Evolutionary conservation across 2,888 invertebrate species (phyloP).

Genomic region (Tromatobia lineatoria): DNA sequence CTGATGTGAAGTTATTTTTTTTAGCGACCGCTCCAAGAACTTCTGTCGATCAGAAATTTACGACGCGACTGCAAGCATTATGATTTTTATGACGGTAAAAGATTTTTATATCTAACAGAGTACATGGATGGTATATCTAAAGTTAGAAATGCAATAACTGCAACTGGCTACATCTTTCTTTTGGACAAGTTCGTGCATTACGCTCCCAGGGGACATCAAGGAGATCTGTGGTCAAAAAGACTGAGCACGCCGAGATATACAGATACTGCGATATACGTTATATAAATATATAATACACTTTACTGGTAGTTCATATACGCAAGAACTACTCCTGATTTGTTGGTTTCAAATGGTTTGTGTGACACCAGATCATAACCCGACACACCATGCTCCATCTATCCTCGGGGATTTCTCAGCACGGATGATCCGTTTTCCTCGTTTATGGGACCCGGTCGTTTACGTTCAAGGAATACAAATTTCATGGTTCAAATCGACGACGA

Average conservation of each 20-base stretch:
- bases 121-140: not conserved
- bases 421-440: slow-evolving; percentile 18
- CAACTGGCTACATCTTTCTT: too few species aligned
- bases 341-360: slow-evolving; percentile 11
- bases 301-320: not conserved
- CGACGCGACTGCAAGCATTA: not conserved
- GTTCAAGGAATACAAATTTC: slow-evolving; percentile 31
- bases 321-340: slow-evolving; percentile 18
- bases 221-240: not conserved
- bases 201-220: not conserved
- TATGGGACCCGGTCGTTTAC: not conserved
- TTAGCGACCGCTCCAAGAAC: too few species aligned
- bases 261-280: not conserved
- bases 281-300: not conserved
- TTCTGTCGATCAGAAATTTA: not conserved
- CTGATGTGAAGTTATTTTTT: not conserved
- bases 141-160: not conserved
- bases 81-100: not conserved
- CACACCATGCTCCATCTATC: slow-evolving; percentile 13
- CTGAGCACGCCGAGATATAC: slow-evolving; percentile 3
- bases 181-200: not conserved
- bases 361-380: slow-evolving; percentile 2
- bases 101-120: not conserved
- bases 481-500: not conserved
- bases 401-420: slow-evolving; percentile 19